Base-by-base conservation (phyloP, 2,888 invertebrate genomes). In the Oxyscelio sp. region DNA sequence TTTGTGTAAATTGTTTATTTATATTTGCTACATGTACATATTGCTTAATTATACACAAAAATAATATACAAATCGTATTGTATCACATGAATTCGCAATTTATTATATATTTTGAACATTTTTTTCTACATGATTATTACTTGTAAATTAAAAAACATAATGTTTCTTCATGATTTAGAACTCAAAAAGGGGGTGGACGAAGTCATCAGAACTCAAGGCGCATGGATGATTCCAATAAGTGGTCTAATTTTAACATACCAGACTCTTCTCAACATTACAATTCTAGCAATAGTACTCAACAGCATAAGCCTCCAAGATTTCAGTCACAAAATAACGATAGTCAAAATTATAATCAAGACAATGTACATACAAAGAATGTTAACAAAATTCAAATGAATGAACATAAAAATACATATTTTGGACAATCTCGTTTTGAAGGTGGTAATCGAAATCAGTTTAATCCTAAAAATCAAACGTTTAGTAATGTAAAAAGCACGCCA, bases 221-320 rank as follows among this genome's bases (percentile, higher is more conserved):
- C 17, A 88, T 92, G 2, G 93, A 93, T 13, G 87, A 89, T 9
- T 92, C 86, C 40, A 87, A 74, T 52, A 93, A 92, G 79, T 89
- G 90, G 81, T 75, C 85, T 15, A 90, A 85, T 58, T 65, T 88
- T 79, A 73, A 59, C 34, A 0, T 31, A 19, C 4, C 5, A 19
- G 71, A 73, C 22, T 31, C 38, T 4, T 54, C 45, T 15, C 19
- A 27, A 13, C 52, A 66, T 56, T 88, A 92, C 21, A 90, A 89
- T 22, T 77, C 89, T 9, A 85, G 77, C 1, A 89, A 73, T 59
- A 89, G 85, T 81, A 78, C 87, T n/a, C 89, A 91, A 70, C 93
- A 92, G 78, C 89, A 87, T 4, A 96, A 95, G 89, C 96, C 96
- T 21, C 96, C 96, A 4, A 93, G 96, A 78, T 96, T 96, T 91